These are phyloP conservation scores for Branchinecta lindahli DNA, from an alignment of 1,140 invertebrate genomes.

Conservation along the genomic window DNA sequence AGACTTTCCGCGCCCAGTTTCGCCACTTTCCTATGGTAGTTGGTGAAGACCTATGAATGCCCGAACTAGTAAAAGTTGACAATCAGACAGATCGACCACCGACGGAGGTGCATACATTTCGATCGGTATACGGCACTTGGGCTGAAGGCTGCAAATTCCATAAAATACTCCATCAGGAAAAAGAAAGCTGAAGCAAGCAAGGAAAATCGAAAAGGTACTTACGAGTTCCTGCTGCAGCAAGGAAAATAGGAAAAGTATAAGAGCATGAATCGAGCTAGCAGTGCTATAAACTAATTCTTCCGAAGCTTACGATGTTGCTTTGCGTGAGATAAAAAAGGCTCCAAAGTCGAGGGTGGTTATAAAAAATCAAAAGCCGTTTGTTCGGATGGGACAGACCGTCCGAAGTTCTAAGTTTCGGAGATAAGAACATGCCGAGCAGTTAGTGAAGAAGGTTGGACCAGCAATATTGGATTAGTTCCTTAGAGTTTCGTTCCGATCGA, in stretches of 20 bases:
- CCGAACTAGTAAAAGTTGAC: constrained; percentile 10
- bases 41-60: constrained; percentile 3
- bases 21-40: too few relatives aligned
- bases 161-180: constrained; percentile 3
- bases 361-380: not conserved
- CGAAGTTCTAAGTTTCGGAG: too few relatives aligned
- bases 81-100: too few relatives aligned
- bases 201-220: constrained; percentile 12
- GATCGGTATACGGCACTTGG: not conserved
- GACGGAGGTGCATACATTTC: too few relatives aligned
- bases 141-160: not conserved
- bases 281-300: not conserved
- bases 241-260: constrained; percentile 9
- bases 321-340: too few relatives aligned
- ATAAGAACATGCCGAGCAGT: too few relatives aligned
- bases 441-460: too few relatives aligned
- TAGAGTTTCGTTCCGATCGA: too few relatives aligned
- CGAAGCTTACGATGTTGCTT: too few relatives aligned
- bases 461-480: too few relatives aligned
- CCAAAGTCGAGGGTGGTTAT: not conserved
- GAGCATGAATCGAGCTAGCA: not conserved
- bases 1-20: too few relatives aligned
- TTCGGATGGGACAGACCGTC: not conserved
- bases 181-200: constrained; percentile 2
- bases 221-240: constrained; percentile 13